A percentile compares a stretch with the other conserved stretches of the same genome.
Evolutionary conservation across 2,888 invertebrate genomes (phyloP).

Genomic region (Cerastis rubricosa): DNA sequence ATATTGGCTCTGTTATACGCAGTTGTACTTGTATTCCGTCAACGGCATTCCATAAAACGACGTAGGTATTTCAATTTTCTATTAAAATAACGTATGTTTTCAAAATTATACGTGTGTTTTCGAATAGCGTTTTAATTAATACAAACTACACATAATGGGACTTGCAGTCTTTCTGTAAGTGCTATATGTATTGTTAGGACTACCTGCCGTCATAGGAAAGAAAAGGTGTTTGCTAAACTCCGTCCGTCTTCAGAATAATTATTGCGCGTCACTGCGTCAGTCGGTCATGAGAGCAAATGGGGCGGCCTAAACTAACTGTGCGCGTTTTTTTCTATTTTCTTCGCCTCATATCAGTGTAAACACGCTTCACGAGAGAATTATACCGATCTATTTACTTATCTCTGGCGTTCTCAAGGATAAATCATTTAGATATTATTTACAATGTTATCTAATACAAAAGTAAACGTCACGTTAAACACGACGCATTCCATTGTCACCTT

Average conservation of each 20-base stretch:
- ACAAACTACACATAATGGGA: conserved; percentile 25
- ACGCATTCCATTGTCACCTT: conserved; percentile 48
- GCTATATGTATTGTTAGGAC: conserved; percentile 36
- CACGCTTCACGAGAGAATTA: conserved; percentile 55
- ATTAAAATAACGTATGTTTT: conserved; percentile 44
- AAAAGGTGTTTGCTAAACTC: conserved; percentile 35
- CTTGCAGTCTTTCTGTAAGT: conserved; percentile 29
- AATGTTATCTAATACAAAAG: conserved; percentile 72
- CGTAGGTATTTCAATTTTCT: conserved; percentile 9
- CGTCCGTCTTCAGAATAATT: conserved; percentile 36
- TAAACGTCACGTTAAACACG: conserved; percentile 49
- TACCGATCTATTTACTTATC: conserved; percentile 76
- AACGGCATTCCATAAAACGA: conserved; percentile 17
- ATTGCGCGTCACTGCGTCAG: conserved; percentile 50
- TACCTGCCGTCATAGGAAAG: conserved; percentile 28
- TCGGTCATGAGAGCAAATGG: conserved; percentile 51
- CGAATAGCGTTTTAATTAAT: conserved; percentile 30
- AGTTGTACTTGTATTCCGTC: conserved; percentile 3
- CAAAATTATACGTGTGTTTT: conserved; percentile 32
- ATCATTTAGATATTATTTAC: conserved; percentile 79
- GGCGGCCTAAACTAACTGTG: conserved; percentile 22
- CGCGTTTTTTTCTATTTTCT: conserved; percentile 53
- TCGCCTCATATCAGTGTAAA: conserved; percentile 39
- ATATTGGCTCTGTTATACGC: conserved; percentile 21
- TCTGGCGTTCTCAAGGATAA: conserved; percentile 75